Percentiles rank a stretch among this genome's conserved stretches.
Evolutionary conservation across 2,888 invertebrate species (phyloP).

Genomic region (Nebria brevicollis): DNA sequence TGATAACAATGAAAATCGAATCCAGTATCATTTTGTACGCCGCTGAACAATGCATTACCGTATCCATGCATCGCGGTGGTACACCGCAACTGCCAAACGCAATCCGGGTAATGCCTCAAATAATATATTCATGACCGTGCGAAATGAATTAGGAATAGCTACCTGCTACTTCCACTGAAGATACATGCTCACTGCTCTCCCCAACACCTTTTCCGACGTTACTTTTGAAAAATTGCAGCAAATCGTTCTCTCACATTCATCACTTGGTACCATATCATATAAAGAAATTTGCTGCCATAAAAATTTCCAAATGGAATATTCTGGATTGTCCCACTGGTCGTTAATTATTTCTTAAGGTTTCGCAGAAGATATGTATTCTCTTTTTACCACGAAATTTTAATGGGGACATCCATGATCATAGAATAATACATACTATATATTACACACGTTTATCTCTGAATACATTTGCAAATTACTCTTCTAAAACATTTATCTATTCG

Average conservation of each 20-base stretch:
- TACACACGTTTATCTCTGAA: too few species aligned
- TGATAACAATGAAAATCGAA: background rate
- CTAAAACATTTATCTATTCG: too few species aligned
- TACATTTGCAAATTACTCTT: too few species aligned
- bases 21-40: background rate
- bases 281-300: background rate
- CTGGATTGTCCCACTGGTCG: background rate
- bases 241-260: slow-evolving; percentile 16
- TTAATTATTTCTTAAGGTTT: background rate
- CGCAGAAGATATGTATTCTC: background rate
- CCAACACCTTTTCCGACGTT: background rate
- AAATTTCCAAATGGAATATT: background rate
- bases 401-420: too few species aligned
- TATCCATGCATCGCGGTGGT: background rate
- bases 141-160: slow-evolving; percentile 38
- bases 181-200: background rate
- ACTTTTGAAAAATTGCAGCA: slow-evolving; percentile 14
- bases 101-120: slow-evolving; percentile 35
- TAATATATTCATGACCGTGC: slow-evolving; percentile 34
- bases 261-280: background rate
- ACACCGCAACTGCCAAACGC: slow-evolving; percentile 26
- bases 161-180: background rate
- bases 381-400: background rate
- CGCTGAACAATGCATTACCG: slow-evolving; percentile 19
- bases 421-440: too few species aligned